Evolutionary conservation across 2,888 invertebrate species (phyloP), one percentile per base, ranked within the genome.

Genomic region (Lycophotia porphyrea): DNA sequence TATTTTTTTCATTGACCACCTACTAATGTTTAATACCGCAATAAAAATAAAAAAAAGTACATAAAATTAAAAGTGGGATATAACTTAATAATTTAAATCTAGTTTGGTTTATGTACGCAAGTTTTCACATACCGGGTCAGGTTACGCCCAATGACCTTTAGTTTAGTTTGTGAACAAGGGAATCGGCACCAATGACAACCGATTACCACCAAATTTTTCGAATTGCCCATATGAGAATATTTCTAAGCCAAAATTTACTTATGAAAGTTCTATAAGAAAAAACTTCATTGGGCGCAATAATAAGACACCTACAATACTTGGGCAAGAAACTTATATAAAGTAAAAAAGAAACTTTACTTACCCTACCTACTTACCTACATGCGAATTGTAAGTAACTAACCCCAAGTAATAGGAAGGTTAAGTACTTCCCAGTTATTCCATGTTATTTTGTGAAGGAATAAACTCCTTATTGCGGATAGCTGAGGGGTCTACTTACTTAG

Each of bases 371-470:
- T 47, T 36, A 55, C 63, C 36, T 64, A 58, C 44, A 72, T 74
- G 69, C 39, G 71, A 71, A 80, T 77, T 81, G 75, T 78, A 47
- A 49, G 63, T 83, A 80, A 84, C 81, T 81, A 82, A 83, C 81
- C 77, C 79, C 74, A 84, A 84, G 84, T 84, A 85, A 86, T 87
- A 84, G 85, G 87, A 88, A 88, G 80, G 85, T 86, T 84, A 78
- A 82, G 76, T 78, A 82, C 84, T 90, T 84, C 84, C 80, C 85
- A 86, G 84, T 86, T 81, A 82, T 80, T 86, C 83, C 87, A 90
- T 90, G 90, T 90, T 87, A 89, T 90, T 90, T 87, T 87, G 87
- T 89, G 88, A 87, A 87, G 88, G 89, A 90, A 91, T 92, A 91
- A 86, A 88, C 76, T 76, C 75, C 73, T 79, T 86, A 87, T 61